Conservation (phyloP, 2,113 vertebrate genomes). For the Eolophus roseicapilla region DNA sequence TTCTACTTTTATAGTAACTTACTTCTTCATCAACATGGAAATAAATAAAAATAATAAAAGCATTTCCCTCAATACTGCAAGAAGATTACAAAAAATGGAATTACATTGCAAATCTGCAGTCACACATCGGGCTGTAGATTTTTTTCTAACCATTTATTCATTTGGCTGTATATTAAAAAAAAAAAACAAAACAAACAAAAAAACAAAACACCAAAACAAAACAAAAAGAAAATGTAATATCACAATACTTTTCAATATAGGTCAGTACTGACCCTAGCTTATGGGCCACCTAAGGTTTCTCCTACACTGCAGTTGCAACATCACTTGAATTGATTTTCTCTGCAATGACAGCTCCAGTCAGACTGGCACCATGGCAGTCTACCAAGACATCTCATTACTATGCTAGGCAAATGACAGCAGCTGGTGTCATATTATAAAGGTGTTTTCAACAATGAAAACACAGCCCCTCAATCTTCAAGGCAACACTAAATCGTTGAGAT, state of each 20-base stretch:
- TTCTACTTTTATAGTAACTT: no score
- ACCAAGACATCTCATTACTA: slow-evolving; percentile 79
- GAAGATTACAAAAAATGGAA: no score
- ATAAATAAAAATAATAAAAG: no score
- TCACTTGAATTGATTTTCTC: slow-evolving; percentile 91
- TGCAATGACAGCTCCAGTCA: slow-evolving; percentile 93
- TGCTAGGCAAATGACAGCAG: slow-evolving; percentile 81
- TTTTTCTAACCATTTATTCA: no score
- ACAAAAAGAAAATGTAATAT: slow-evolving; percentile 59
- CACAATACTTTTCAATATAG: slow-evolving; percentile 67
- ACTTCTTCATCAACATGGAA: no score
- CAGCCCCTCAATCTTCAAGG: slow-evolving; percentile 79
- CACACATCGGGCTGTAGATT: no score
- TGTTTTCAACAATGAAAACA: slow-evolving; percentile 81
- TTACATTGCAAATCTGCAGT: no score
- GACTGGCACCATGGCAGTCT: slow-evolving; percentile 87
- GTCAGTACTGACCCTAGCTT: slow-evolving; percentile 77
- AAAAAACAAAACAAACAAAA: background rate
- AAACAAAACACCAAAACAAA: background rate
- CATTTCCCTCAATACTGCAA: no score
- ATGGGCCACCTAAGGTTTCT: slow-evolving; percentile 82
- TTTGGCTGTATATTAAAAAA: no score
- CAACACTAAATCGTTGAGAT: slow-evolving; percentile 77
- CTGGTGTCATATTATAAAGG: slow-evolving; percentile 88
- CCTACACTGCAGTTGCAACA: slow-evolving; percentile 75